These are phyloP conservation scores for Eretmochelys imbricata DNA, from an alignment of 2,113 vertebrate genomes.

Conservation along the genomic window DNA sequence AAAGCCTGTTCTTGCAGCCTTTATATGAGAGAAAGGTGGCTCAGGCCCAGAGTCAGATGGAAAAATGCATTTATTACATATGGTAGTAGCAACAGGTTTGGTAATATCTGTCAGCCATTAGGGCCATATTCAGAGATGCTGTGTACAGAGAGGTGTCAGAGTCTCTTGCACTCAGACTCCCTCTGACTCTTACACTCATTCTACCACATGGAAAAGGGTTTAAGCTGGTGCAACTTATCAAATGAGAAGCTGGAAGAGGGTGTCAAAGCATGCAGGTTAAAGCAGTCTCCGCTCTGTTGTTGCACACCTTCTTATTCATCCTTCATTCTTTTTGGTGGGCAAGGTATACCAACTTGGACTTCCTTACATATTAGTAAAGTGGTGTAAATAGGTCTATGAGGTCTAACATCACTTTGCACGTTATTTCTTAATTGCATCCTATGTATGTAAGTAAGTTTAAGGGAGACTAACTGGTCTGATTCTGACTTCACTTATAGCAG, in stretches of 20 bases:
- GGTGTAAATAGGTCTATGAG: not conserved
- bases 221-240: not conserved
- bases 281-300: not conserved
- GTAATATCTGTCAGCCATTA: not conserved
- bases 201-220: not conserved
- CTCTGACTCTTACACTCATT: not conserved
- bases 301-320: not conserved
- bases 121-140: not conserved
- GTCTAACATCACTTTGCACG: not conserved
- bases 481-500: not conserved
- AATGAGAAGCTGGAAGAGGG: not conserved
- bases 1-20: not conserved
- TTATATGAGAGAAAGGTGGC: not conserved
- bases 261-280: not conserved
- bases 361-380: not conserved
- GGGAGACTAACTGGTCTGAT: not conserved
- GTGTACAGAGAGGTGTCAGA: not conserved
- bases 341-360: not conserved
- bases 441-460: not conserved
- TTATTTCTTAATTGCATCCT: not conserved
- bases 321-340: not conserved
- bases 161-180: not conserved
- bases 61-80: not conserved
- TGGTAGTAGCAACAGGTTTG: not conserved
- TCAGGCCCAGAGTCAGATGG: accelerated